Conservation (phyloP, 2,888 invertebrate species). For the Eugnorisma glareosa region DNA sequence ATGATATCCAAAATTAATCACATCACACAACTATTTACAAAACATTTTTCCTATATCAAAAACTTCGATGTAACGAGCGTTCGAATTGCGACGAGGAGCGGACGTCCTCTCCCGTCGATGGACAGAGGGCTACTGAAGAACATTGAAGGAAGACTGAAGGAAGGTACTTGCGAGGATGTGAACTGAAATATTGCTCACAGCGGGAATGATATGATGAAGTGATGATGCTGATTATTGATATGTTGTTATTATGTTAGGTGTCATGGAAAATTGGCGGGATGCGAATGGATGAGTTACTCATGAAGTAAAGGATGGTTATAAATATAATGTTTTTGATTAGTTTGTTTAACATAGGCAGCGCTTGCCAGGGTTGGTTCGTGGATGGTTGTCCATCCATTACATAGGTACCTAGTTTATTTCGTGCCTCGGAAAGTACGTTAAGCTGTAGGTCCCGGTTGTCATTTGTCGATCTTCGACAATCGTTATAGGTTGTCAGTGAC, state of each 20-base stretch:
- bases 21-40: constrained; percentile 63
- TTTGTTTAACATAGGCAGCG: neutral
- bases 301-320: neutral
- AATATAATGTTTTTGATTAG: neutral
- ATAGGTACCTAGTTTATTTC: no score
- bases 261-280: constrained; percentile 22
- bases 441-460: no score
- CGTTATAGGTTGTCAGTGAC: no score
- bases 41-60: constrained; percentile 28
- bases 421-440: no score
- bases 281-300: constrained; percentile 1
- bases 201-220: constrained; percentile 21
- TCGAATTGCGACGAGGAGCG: neutral
- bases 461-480: no score
- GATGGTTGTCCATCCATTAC: no score
- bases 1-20: constrained; percentile 63
- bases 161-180: neutral
- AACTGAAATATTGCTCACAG: constrained; percentile 45
- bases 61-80: constrained; percentile 49
- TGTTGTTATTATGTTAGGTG: constrained; percentile 12
- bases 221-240: constrained; percentile 42
- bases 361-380: no score
- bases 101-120: constrained; percentile 46
- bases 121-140: constrained; percentile 58
- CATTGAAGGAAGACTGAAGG: neutral